Conservation (phyloP, 2,888 invertebrate species). For the Drosophila flavopinicola region DNA sequence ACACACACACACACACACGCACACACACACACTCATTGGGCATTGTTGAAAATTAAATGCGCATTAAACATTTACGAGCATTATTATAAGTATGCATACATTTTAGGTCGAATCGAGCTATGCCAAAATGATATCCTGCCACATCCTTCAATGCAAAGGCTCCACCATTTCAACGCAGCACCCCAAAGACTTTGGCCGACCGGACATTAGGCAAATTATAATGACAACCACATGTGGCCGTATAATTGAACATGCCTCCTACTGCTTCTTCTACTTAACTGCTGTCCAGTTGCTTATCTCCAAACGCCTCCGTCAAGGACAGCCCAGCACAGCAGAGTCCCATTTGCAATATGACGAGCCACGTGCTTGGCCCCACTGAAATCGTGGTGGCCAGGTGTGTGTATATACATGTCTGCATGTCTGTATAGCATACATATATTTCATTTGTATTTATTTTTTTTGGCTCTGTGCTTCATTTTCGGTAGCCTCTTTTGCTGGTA, state of each 20-base stretch:
- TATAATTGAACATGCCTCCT: constrained; percentile 23
- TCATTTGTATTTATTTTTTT: constrained; percentile 1
- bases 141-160: background rate
- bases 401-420: background rate
- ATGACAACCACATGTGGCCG: constrained; percentile 36
- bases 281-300: constrained; percentile 16
- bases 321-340: too few species aligned
- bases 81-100: constrained; percentile 13
- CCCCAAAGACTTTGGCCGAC: constrained; percentile 3
- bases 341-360: too few species aligned
- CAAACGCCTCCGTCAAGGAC: background rate
- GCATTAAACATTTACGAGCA: constrained; percentile 47
- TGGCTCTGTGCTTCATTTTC: constrained; percentile 25
- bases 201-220: constrained; percentile 20
- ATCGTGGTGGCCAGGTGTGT: constrained; percentile 31
- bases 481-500: constrained; percentile 62
- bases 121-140: constrained; percentile 14
- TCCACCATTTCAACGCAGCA: constrained; percentile 5
- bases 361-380: constrained; percentile 15
- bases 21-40: constrained; percentile 33
- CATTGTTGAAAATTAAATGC: constrained; percentile 41
- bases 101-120: background rate
- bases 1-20: constrained; percentile 8
- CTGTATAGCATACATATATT: constrained; percentile 4
- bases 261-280: constrained; percentile 3